Base-by-base conservation (phyloP, 2,113 vertebrate species). In the Ivindomyrus marchei region DNA sequence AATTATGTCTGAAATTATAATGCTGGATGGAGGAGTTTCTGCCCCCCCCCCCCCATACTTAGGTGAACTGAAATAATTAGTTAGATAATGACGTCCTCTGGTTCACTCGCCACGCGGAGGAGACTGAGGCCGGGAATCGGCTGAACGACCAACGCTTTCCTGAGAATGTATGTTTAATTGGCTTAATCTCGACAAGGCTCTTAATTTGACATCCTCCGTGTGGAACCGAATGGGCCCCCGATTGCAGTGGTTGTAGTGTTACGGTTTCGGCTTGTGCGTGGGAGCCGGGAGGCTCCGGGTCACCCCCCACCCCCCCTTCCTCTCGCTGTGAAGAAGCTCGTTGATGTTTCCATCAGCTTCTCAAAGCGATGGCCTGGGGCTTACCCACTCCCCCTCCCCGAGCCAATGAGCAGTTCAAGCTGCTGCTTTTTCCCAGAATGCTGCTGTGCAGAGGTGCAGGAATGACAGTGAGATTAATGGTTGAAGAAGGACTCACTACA, bases 341-440 rank as follows among this genome's bases (percentile, higher is more conserved):
- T 93, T 96, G 96, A 96, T 96, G 96, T 96, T 96, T 96, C 95
- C 96, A 96, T 96, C 96, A 96, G 95, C 94, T 95, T 96, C 96
- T 96, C 96, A 96, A 94, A 96, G 93, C 95, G 95, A 96, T 95
- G 94, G 96, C 96, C 96, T 90, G 93, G 95, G 96, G 96, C 95
- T 95, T 39, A 39, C 92, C 93, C 91, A 91, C 92, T 91, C 95
- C 94, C 95, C 95, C 96, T 17, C 96, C 93, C 88, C 93, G 94
- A 96, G 95, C 95, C 96, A 96, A 96, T 96, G 95, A 96, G 96
- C 94, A 94, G 95, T 95, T 95, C 95, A 94, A 94, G 94, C 94
- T 92, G 94, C 95, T 95, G 96, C 95, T 95, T 94, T 96, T 96
- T 95, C 95, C 94, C 95, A 95, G 95, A 84, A 66, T 93, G 94